Conservation (phyloP, 2,888 invertebrate species). For the Bursaphelenchus okinawaensis region DNA sequence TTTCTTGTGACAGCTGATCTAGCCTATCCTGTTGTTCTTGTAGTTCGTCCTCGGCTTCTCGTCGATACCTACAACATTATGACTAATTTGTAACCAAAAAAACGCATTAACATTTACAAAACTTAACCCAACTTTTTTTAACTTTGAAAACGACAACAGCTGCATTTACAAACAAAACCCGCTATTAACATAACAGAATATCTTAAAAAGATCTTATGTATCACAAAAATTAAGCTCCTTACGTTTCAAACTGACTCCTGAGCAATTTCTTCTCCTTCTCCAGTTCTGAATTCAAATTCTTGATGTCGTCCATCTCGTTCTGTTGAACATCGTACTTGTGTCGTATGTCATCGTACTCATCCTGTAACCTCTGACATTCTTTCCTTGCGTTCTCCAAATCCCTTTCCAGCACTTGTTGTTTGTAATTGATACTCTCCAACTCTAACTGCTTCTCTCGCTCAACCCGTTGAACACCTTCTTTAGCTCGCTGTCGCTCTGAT, state of each 20-base stretch:
- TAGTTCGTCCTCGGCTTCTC: background rate
- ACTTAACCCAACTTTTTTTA: background rate
- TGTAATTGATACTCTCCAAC: conserved; percentile 31
- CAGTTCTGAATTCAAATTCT: conserved; percentile 34
- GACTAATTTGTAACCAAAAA: background rate
- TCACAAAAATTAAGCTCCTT: too few relatives aligned
- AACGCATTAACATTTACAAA: too few relatives aligned
- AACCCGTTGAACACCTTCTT: conserved; percentile 36
- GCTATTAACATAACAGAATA: too few relatives aligned
- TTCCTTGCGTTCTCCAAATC: conserved; percentile 29
- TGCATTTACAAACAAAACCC: too few relatives aligned
- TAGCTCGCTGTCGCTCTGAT: conserved; percentile 43
- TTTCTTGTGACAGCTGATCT: background rate
- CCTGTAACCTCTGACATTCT: conserved; percentile 37
- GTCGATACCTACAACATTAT: conserved; percentile 17
- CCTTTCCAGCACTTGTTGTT: conserved; percentile 38
- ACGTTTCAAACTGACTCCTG: conserved; percentile 43
- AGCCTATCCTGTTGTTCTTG: background rate
- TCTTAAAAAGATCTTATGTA: too few relatives aligned
- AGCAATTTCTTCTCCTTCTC: conserved; percentile 41
- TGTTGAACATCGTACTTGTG: conserved; percentile 33
- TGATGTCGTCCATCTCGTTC: conserved; percentile 37
- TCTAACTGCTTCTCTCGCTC: conserved; percentile 53
- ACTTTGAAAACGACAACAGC: background rate
- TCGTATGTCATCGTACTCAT: conserved; percentile 28